Percentiles rank a stretch among this genome's conserved stretches.
phyloP scores from a whole-genome alignment of 2,113 vertebrate species.

The Anolis carolinensis region DNA sequence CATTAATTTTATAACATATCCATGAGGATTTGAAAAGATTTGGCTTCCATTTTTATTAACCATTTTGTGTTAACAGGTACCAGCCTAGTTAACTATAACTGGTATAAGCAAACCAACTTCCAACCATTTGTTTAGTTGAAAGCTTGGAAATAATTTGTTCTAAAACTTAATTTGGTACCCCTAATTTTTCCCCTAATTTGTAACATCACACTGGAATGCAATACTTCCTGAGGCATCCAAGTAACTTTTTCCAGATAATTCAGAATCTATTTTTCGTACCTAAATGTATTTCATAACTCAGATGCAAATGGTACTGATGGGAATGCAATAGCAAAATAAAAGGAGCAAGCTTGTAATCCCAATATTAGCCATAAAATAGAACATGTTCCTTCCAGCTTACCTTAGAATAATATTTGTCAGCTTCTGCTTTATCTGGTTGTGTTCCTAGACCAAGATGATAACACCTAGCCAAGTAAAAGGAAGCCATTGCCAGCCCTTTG shows the following conservation, averaged over 20 bases:
- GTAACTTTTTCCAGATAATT: neutral
- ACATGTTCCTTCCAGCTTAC: slow-evolving; percentile 49
- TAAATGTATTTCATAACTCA: neutral
- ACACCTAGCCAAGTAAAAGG: slow-evolving; percentile 82
- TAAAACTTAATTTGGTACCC: neutral
- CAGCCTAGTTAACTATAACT: neutral
- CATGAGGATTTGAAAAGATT: neutral
- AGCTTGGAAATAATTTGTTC: neutral
- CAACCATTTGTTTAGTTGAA: neutral
- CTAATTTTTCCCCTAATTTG: no score
- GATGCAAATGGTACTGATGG: neutral
- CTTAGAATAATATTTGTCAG: slow-evolving; percentile 74
- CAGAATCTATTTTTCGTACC: neutral
- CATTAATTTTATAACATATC: no score
- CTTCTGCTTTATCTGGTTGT: slow-evolving; percentile 62
- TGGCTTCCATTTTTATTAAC: neutral
- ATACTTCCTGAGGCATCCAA: neutral
- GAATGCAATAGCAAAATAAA: neutral
- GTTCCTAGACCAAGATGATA: slow-evolving; percentile 78
- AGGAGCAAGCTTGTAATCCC: neutral
- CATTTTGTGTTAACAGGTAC: neutral
- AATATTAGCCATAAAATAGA: neutral
- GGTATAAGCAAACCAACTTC: neutral
- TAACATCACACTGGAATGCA: no score
- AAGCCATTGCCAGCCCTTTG: slow-evolving; percentile 76